Evolutionary conservation across 2,888 invertebrate species (phyloP), one percentile per base, ranked within the genome.

Genomic region (Apeira syringaria): DNA sequence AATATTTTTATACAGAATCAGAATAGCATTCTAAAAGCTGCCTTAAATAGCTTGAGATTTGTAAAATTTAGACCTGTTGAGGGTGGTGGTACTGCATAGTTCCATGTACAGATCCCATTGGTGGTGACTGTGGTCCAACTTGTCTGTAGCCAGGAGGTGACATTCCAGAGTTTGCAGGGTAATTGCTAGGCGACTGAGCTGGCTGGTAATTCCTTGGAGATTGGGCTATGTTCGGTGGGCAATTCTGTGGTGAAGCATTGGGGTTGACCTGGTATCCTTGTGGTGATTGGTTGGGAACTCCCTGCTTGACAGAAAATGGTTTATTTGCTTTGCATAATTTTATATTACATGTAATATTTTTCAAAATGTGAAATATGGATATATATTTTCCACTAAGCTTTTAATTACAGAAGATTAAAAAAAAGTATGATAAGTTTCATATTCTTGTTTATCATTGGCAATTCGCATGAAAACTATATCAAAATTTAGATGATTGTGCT

Each of bases 191-290:
- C 22, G 92, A 91, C 54, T 92, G 91, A 34, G 91, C 85, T 54
- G 91, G 83, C 58, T 92, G 92, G 68, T 91, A 76, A 83, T 64
- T 80, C 65, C 87, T 70, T 17, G 87, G 87, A 0, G 89, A 81
- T 45, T 86, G 87, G 8, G 78, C 68, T 53, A 87, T 66, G 50
- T 73, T 81, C 8, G 85, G 72, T 53, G 77, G 86, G 55, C 86
- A 86, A 32, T 70, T 82, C 46, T 91, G 91, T 7, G 91, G 88
- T 40, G 92, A 86, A 29, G 90, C 80, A 7, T 89, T 83, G 36
- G 91, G 83, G 47, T 91, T 92, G 27, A 91, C 91, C 73, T 91
- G 92, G 48, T 91, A 92, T 39, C 85, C 85, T 58, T 92, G 92
- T 10, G 91, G 84, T 3, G 90, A 77, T 50, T 86, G 91, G 8